These are phyloP conservation scores for Drosophila fuyamai DNA, from an alignment of 1,140 invertebrate species.

Conservation along the genomic window DNA sequence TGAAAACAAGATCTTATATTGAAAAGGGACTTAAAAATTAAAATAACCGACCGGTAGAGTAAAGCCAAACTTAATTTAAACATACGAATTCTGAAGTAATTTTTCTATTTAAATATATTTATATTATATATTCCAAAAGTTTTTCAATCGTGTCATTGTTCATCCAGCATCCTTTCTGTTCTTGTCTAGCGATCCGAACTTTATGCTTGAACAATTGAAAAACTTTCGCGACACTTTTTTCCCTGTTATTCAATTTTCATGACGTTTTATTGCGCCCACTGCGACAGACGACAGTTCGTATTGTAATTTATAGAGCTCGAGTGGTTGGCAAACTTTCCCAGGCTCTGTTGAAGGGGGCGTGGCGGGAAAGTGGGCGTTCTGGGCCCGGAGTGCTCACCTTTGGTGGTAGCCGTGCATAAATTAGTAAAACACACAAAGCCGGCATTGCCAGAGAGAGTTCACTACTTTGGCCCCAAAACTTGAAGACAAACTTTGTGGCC, in stretches of 20 bases:
- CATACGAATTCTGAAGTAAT: neutral
- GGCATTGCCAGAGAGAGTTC: slow-evolving; percentile 10
- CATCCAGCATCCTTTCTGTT: slow-evolving; percentile 6
- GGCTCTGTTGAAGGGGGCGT: neutral
- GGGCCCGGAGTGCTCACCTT: slow-evolving; percentile 40
- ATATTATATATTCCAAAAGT: slow-evolving; percentile 7
- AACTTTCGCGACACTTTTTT: slow-evolving; percentile 75
- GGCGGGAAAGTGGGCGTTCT: neutral
- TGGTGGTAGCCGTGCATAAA: slow-evolving; percentile 68
- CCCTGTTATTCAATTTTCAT: slow-evolving; percentile 72
- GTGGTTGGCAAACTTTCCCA: slow-evolving; percentile 49
- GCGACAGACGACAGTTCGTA: slow-evolving; percentile 56
- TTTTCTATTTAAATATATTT: slow-evolving; percentile 3
- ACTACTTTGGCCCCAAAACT: slow-evolving; percentile 40
- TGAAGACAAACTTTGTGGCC: slow-evolving; percentile 61
- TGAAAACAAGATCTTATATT: too few species aligned
- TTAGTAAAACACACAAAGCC: slow-evolving; percentile 62
- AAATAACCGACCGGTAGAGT: too few species aligned
- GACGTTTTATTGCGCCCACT: slow-evolving; percentile 66
- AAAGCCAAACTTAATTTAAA: too few species aligned
- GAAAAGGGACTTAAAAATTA: too few species aligned
- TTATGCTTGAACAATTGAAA: slow-evolving; percentile 75
- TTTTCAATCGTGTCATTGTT: slow-evolving; percentile 33
- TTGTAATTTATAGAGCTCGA: slow-evolving; percentile 80
- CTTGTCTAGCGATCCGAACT: slow-evolving; percentile 38